phyloP scores from a whole-genome alignment of 2,113 vertebrate species.

The Ondatra zibethicus region DNA sequence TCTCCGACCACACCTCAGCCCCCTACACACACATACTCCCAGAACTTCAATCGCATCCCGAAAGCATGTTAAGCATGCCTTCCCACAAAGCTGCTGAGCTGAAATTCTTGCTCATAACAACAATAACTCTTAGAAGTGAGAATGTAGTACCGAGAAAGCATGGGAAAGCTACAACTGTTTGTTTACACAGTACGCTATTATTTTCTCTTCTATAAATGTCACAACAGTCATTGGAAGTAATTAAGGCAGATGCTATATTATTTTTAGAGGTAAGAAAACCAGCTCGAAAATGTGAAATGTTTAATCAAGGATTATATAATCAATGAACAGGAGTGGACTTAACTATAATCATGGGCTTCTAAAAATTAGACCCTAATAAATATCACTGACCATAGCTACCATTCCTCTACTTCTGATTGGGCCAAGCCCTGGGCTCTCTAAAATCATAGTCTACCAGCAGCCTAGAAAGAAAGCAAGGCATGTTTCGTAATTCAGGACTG shows the following conservation, averaged over 20 bases:
- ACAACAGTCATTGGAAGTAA: not conserved
- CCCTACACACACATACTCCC: not conserved
- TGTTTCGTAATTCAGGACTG: not conserved
- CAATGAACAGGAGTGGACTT: not conserved
- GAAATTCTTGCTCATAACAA: not conserved
- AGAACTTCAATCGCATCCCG: not conserved
- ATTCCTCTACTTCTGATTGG: not conserved
- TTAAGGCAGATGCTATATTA: not conserved
- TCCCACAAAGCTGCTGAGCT: not conserved
- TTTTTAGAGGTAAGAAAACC: slow-evolving; percentile 17
- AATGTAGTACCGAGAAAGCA: not conserved
- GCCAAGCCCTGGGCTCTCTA: not conserved
- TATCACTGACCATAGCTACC: not conserved
- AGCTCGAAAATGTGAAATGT: not conserved
- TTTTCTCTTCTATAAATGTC: slow-evolving; percentile 10
- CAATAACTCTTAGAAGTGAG: not conserved
- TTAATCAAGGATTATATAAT: not conserved
- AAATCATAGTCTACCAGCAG: not conserved
- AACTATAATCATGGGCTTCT: not conserved
- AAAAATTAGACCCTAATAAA: not conserved
- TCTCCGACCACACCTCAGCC: not conserved
- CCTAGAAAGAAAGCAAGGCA: not conserved
- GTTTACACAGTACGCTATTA: not conserved
- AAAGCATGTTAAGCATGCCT: not conserved
- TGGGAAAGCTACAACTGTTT: not conserved